Evolutionary conservation across 1,140 invertebrate genomes (phyloP), one percentile per base, ranked within the genome.

Genomic region (roundworm (Caenorhabditis elegans)): DNA sequence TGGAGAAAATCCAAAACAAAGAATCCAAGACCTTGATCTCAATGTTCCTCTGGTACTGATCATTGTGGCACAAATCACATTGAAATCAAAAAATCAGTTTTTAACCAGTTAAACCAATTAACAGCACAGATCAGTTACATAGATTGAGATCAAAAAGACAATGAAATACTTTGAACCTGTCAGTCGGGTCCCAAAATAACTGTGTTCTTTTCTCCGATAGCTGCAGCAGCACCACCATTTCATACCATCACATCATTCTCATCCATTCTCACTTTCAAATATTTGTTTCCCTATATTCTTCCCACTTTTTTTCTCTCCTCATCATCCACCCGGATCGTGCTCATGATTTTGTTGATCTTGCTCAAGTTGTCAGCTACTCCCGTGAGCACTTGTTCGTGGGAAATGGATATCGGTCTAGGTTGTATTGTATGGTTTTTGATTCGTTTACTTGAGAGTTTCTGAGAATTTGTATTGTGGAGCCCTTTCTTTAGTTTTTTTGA

Each of bases 301-400:
- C 60, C n/a, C 60, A 22, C 60, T 39, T 11, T 43, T 43, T 43
- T 43, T 43, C 39, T 43, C n/a, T 22, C 10, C 5, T 31, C 8
- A 34, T 65, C n/a, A 10, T 65, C 31, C 28, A 15, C 10, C 10
- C 34, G 60, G 17, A 70, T 70, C 34, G 60, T 70, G 60, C 60
- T 60, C 53, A 34, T 60, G 53, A 60, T 60, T 34, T 31, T 60
- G 53, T 60, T 39, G 60, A 70, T 70, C 34, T 70, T 70, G 60
- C 60, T 70, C 60, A 70, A 39, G 60, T 39, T 70, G 60, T 70
- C 60, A 70, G 34, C 60, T 70, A 70, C 34, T 70, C 31, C 26
- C 13, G 53, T n/a, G 34, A 70, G n/a, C 60, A 70, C 60, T 70
- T 39, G 60, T 39, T 70, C 60, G 60, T 70, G 60, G 60, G 60